Conservation (phyloP, 35 echinoderm and acorn worm species). For the Lytechinus pictus region DNA sequence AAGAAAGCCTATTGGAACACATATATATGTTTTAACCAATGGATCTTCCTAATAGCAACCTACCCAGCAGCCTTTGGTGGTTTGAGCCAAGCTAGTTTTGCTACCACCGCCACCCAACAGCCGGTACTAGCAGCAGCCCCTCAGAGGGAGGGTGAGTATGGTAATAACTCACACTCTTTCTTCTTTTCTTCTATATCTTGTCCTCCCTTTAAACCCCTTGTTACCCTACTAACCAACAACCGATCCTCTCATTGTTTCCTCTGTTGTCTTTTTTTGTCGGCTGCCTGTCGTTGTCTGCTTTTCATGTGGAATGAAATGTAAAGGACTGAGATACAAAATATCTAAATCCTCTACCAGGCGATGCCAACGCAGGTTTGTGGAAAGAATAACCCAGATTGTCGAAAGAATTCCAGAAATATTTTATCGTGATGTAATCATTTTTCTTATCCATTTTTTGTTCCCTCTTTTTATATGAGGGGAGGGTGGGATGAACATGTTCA, state of each 20-base stretch:
- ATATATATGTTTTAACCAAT: no score
- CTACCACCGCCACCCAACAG: conserved; percentile 65
- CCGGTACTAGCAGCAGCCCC: conserved; percentile 73
- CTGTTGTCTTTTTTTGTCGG: background rate
- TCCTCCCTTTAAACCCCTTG: background rate
- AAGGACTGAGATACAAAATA: no score
- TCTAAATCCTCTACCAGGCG: no score
- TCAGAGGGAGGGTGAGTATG: conserved; percentile 85
- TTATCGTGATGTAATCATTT: no score
- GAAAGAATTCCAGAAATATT: no score
- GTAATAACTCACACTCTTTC: conserved; percentile 25
- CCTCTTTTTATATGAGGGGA: no score
- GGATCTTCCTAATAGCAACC: conserved; percentile 59
- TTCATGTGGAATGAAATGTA: no score
- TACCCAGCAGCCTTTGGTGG: conserved; percentile 94
- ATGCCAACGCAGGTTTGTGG: no score
- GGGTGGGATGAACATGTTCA: no score
- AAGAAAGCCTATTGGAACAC: no score
- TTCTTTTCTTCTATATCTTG: conserved; percentile 22
- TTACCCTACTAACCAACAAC: background rate
- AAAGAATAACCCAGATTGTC: no score
- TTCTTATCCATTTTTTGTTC: no score
- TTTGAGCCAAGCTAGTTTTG: conserved; percentile 69
- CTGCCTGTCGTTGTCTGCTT: background rate
- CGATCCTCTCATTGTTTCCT: background rate